Percentiles rank a stretch among this genome's conserved stretches.
Evolutionary conservation across 2,888 invertebrate genomes (phyloP).

Genomic region (Rhamphomyia laevipes): DNA sequence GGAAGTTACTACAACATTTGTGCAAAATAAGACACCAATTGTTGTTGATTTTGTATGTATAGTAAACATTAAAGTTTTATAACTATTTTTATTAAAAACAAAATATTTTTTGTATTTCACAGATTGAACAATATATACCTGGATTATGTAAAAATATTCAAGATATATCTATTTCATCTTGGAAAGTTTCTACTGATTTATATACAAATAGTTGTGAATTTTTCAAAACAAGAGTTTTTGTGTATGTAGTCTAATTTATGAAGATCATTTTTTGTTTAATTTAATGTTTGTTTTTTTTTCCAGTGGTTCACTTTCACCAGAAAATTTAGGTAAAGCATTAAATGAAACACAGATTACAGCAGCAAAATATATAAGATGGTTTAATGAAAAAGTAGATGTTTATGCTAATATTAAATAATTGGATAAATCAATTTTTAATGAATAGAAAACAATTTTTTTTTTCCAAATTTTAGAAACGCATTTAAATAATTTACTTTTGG

Average conservation of each 20-base stretch:
- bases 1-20: conserved; percentile 40
- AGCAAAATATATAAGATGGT: conserved; percentile 58
- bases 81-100: not conserved
- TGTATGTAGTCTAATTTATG: too few species aligned
- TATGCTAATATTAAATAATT: conserved; percentile 60
- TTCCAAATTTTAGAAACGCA: too few species aligned
- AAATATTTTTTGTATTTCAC: conserved; percentile 15
- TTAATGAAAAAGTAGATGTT: conserved; percentile 65
- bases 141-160: conserved; percentile 55
- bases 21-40: conserved; percentile 43
- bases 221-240: conserved; percentile 61
- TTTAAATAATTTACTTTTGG: too few species aligned
- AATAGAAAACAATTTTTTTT: too few species aligned
- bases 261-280: too few species aligned
- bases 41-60: conserved; percentile 43
- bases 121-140: conserved; percentile 62
- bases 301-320: conserved; percentile 67
- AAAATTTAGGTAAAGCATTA: conserved; percentile 58
- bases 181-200: conserved; percentile 40
- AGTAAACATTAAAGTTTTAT: not conserved
- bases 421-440: too few species aligned
- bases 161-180: conserved; percentile 38
- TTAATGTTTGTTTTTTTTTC: too few species aligned
- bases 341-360: conserved; percentile 57
- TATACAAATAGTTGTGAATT: conserved; percentile 45